Evolutionary conservation across 2,888 invertebrate species (phyloP).

Genomic region (Acheta domesticus): DNA sequence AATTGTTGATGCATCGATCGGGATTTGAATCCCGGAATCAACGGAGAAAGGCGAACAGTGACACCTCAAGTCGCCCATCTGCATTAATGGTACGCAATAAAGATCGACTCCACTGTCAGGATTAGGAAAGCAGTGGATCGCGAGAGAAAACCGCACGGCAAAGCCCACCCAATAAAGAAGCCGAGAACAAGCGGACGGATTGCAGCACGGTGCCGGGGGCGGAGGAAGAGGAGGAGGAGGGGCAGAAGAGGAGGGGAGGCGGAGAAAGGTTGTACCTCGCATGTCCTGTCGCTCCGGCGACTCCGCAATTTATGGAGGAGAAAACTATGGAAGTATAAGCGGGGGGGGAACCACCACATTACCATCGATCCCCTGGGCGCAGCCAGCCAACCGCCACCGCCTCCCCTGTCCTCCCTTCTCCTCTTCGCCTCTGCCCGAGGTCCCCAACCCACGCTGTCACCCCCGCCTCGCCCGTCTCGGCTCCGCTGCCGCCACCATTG

Average conservation of each 20-base stretch:
- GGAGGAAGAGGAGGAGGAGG: background rate
- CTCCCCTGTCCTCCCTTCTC: background rate
- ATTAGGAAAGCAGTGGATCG: no score
- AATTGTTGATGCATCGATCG: no score
- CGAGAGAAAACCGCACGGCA: no score
- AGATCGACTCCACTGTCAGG: no score
- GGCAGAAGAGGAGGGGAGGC: background rate
- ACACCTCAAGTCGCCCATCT: no score
- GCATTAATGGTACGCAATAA: no score
- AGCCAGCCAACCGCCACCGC: background rate
- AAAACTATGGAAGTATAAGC: slow-evolving; percentile 18
- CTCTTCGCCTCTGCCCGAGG: background rate
- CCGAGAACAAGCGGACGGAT: no score
- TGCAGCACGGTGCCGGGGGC: no score
- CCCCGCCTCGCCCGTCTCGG: background rate
- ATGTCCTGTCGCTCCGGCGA: background rate
- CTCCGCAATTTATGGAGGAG: slow-evolving; percentile 18
- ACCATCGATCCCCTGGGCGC: background rate
- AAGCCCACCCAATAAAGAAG: no score
- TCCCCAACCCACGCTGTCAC: background rate
- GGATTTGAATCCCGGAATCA: no score
- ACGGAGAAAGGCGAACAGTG: no score
- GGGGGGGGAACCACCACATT: background rate
- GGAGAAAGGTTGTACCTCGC: slow-evolving; percentile 10
- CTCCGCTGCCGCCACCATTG: background rate